Base-by-base conservation (phyloP, 2,888 invertebrate genomes). In the Rhaphigaster nebulosa region DNA sequence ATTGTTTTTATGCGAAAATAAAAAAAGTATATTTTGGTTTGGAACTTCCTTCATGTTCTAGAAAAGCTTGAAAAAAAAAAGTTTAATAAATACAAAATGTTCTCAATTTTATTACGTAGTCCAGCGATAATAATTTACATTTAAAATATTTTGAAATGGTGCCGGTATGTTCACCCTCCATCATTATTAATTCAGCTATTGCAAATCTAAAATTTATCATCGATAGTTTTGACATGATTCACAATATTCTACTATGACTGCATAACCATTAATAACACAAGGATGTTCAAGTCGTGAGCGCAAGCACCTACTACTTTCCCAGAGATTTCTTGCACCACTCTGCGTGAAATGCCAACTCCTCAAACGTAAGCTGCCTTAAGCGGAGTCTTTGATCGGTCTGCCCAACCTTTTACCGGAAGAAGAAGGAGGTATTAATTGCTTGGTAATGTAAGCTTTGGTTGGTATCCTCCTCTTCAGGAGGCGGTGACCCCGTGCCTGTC, bases 321-420 rank as follows among this genome's bases (percentile, higher is more conserved):
- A n/a, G 12, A 84, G 84, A 15, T 84, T 2, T 45, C 84, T 84
- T 84, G 45, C 84, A 84, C 45, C 84, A 84, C 84, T 2, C 84
- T 50, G 84, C 84, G 84, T 84, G 84, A 84, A 84, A 84, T 84
- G 84, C 84, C 84, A 84, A 84, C 84, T 84, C 84, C 45, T 50
- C n/a, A 45, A 50, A 45, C 84, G 41, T n/a, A 13, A 84, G 45
- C 45, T 84, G 70, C 84, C 41, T 45, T 50, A 45, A 84, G 45
- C 13, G 84, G 45, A n/a, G 26, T n/a, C 84, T 41, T 45, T 5
- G 1, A n/a, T 50, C 0, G 45, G 3, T 84, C 45, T 84, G 84
- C 20, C n/a, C n/a, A 50, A 84, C 45, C 50, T n/a, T 45, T 5
- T 45, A 1, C n/a, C 45, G 26, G n/a, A 45, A 50, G 84, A 15